Base-by-base conservation (phyloP, 2,113 vertebrate species). In the Sapajus apella region DNA sequence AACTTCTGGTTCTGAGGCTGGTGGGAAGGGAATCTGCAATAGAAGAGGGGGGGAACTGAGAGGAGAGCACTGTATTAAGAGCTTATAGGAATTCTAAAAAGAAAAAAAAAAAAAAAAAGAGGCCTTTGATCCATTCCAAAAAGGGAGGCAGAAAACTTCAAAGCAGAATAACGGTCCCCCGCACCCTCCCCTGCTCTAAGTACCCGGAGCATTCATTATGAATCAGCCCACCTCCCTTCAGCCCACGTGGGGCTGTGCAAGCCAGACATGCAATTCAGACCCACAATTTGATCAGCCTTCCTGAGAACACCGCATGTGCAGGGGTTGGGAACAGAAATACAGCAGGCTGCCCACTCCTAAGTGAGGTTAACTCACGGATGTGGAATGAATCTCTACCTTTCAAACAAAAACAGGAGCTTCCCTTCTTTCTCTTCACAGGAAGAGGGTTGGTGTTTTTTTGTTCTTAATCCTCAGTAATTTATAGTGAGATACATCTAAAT, bases 71-170 rank as follows among this genome's bases (percentile, higher is more conserved):
- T 89, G 32, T 84, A 92, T 94, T 96, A 97, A 18, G 21, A 95
- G 76, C 91, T 94, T 92, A 76, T n/a, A 87, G 68, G 84, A 98
- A 97, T 79, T 97, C 81, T 58, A 83, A 23, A 94, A 97, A 98
- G 66, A 18, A 70, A 23, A 81, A 52, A 87, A 56, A 43, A 18
- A n/a, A 70, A 23, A 81, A 52, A 90, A 56, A 43, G 47, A 98
- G 72, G 16, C 43, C 98, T 98, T 98, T 98, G 98, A 99, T 98
- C 95, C 83, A 95, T 68, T 97, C 73, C 96, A 94, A 96, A 96
- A 70, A 76, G 87, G 96, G 66, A 97, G 96, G 94, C 90, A 90
- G 91, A 80, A 96, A 97, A 98, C 98, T 98, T 98, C 98, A 99
- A 98, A 99, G 98, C 96, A 90, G 45, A 98, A 97, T 61, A 89